Conservation (phyloP, 53 echinoderm and acorn worm species). For the Temnopleurus reevesii region DNA sequence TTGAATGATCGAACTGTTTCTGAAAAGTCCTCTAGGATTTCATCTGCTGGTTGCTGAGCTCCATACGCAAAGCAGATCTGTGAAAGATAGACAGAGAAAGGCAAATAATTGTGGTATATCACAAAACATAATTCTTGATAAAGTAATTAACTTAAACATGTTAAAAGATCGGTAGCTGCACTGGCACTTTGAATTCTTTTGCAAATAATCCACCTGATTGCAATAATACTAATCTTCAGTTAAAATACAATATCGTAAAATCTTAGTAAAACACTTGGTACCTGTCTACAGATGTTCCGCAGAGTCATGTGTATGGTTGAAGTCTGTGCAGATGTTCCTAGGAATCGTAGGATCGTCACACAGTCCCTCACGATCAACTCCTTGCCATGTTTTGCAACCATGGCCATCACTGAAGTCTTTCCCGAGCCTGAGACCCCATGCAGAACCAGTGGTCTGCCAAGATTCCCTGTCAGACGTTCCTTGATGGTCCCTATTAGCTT, state of each 20-base stretch:
- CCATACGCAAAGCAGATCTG: slow-evolving; percentile 83
- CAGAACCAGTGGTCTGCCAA: slow-evolving; percentile 69
- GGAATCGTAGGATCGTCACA: slow-evolving; percentile 69
- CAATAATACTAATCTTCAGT: too few species aligned
- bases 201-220: too few species aligned
- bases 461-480: slow-evolving; percentile 43
- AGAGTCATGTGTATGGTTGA: slow-evolving; percentile 72
- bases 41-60: slow-evolving; percentile 49
- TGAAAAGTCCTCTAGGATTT: slow-evolving; percentile 66
- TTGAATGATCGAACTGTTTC: slow-evolving; percentile 73
- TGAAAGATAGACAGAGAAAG: neutral
- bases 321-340: slow-evolving; percentile 77
- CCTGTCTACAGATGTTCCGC: slow-evolving; percentile 78
- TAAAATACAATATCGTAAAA: too few species aligned
- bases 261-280: too few species aligned
- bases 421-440: slow-evolving; percentile 91
- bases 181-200: too few species aligned
- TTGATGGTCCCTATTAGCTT: slow-evolving; percentile 57
- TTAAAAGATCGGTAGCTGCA: too few species aligned
- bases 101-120: neutral
- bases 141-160: neutral
- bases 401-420: slow-evolving; percentile 95
- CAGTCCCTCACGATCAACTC: slow-evolving; percentile 47
- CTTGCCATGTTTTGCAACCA: slow-evolving; percentile 67
- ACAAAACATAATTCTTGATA: too few species aligned